Evolutionary conservation across 2,888 invertebrate species (phyloP).

Genomic region (Deilephila porcellus): DNA sequence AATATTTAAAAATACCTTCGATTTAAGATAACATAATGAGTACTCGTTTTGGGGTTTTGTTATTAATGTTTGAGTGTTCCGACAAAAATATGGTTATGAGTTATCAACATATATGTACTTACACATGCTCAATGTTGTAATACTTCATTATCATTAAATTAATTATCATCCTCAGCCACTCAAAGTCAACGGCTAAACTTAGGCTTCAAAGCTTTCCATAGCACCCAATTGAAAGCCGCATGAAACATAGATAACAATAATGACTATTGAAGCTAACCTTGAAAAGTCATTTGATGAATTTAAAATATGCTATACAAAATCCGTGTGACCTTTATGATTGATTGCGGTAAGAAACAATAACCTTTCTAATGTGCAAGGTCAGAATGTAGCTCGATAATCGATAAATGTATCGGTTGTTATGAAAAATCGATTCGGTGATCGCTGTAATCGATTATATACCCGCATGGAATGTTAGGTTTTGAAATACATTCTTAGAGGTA

Average conservation of each 20-base stretch:
- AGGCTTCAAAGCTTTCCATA: not conserved
- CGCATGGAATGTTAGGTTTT: not conserved
- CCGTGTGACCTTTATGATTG: constrained; percentile 25
- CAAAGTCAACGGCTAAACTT: too few species aligned
- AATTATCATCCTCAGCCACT: not conserved
- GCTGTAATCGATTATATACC: not conserved
- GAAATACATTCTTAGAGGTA: not conserved
- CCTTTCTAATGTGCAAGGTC: constrained; percentile 21
- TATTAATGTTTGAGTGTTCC: constrained; percentile 21
- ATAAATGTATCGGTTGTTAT: constrained; percentile 23
- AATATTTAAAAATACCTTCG: constrained; percentile 35
- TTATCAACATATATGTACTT: not conserved
- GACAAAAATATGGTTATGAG: not conserved
- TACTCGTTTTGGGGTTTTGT: constrained; percentile 30
- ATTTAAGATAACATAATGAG: constrained; percentile 29
- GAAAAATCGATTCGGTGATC: constrained; percentile 26
- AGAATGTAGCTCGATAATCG: constrained; percentile 19
- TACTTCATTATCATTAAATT: not conserved
- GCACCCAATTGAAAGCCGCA: not conserved
- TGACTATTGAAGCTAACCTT: not conserved
- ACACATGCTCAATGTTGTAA: too few species aligned
- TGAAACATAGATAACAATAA: too few species aligned
- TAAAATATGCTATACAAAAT: constrained; percentile 13
- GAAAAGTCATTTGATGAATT: constrained; percentile 16
- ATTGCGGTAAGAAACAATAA: constrained; percentile 27